Base-by-base conservation (phyloP, 2,888 invertebrate species). In the Brenthis daphne region DNA sequence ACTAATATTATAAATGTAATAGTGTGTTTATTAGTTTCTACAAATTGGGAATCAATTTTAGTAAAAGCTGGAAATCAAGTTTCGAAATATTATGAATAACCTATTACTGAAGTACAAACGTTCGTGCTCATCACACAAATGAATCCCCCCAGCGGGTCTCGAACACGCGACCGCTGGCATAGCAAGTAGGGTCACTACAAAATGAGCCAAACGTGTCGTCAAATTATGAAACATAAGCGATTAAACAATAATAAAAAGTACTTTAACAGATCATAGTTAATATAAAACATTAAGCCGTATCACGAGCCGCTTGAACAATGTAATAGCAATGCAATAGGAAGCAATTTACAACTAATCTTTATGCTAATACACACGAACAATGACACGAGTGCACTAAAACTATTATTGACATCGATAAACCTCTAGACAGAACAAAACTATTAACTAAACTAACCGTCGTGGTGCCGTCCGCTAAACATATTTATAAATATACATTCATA, bases 331-430 rank as follows among this genome's bases (percentile, higher is more conserved):
- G 71, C 75, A 71, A 79, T 76, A 81, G 81, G 82, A 86, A 85
- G 83, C 85, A 84, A 86, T 89, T 83, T 84, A 76, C 79, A 87
- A 84, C 81, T 84, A 86, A 89, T 90, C 79, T 87, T 80, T 83
- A 89, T 89, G 89, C 86, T 87, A 91, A 91, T 89, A 82, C 75
- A 71, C 73, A 77, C 80, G 79, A 82, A 76, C 76, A 77, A 83
- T 80, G 82, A 81, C 83, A 80, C 74, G 71, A 78, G 79, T 80
- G 79, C 77, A 81, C 79, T 80, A 77, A 80, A 80, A 79, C 76
- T 73, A 74, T 76, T 78, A 81, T 76, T 78, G 76, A 74, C 73
- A 73, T 65, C 71, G 50, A 72, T 72, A 69, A 69, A 73, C 73
- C 73, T 71, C 56, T 64, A 60, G 47, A 64, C 68, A 67, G 20